Percentiles rank a stretch among this genome's conserved stretches.
Conservation (phyloP, 1,140 invertebrate genomes). For the Scaptomyza hsui region DNA sequence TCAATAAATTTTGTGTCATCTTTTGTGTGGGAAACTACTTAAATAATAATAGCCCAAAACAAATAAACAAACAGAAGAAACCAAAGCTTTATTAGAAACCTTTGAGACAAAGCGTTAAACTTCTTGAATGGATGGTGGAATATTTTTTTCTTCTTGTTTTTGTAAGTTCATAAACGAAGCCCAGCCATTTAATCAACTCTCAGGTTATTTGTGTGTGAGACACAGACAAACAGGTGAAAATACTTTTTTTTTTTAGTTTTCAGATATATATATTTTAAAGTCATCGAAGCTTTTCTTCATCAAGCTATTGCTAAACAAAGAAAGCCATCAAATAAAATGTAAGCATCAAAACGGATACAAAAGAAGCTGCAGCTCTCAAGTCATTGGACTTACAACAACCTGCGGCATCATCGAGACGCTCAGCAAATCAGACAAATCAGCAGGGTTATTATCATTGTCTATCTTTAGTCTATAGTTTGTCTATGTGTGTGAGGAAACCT, state of each 20-base stretch:
- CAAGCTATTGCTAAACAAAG: conserved; percentile 54
- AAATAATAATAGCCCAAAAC: background rate
- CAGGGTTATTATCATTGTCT: conserved; percentile 58
- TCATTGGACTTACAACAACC: conserved; percentile 53
- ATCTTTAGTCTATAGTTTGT: conserved; percentile 4
- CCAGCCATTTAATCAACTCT: conserved; percentile 21
- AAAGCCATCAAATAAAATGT: conserved; percentile 71
- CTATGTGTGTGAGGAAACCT: conserved; percentile 19
- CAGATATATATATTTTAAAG: conserved; percentile 36
- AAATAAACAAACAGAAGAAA: background rate
- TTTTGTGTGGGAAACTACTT: background rate
- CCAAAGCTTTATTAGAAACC: background rate
- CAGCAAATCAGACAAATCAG: conserved; percentile 60
- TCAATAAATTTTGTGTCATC: background rate
- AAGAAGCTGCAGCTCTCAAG: conserved; percentile 49
- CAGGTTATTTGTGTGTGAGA: conserved; percentile 16
- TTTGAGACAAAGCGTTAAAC: conserved; percentile 6
- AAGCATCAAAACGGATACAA: conserved; percentile 47
- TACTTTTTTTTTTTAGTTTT: conserved; percentile 42
- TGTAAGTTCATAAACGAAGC: background rate
- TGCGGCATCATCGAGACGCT: conserved; percentile 28
- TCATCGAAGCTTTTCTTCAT: conserved; percentile 53
- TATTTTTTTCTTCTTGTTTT: background rate
- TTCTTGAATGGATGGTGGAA: background rate
- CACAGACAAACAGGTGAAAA: conserved; percentile 63